Evolutionary conservation across 2,113 vertebrate species (phyloP), one percentile per base, ranked within the genome.

Genomic region (Passer domesticus): DNA sequence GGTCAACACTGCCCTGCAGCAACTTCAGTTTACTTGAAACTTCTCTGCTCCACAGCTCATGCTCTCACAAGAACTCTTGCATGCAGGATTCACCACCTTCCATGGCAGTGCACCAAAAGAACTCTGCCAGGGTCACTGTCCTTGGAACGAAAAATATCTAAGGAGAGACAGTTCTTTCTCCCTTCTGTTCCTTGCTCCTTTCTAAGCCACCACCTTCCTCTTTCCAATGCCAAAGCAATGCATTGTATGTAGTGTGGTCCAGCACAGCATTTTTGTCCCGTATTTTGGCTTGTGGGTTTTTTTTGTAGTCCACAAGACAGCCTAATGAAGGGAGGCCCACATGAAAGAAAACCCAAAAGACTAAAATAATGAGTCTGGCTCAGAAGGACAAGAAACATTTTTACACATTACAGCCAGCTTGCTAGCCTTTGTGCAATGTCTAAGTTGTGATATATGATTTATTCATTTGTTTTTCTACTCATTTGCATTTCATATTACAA

Each of bases 331-430:
- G 49, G 66, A 93, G 73, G 35, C 80, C 94, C 95, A 97, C 96
- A 96, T 96, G 89, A 97, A 97, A 97, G 95, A 67, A 94, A 94
- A 84, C 11, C 9, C 80, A 84, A 67, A 86, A 86, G 80, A 63
- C 83, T 92, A 63, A 91, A 94, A 90, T 90, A 95, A 95, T 83
- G 76, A 74, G 68, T 90, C 89, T 96, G 80, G 64, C 89, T 93
- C 83, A 78, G 76, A 93, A 91, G 78, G 62, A 64, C 53, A 58
- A 96, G 85, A 93, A 75, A 39, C 28, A 35, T 72, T 90, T 95
- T 97, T 83, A 72, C 77, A 75, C 68, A 56, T 83, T 68, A 87
- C 53, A 95, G 92, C 14, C 83, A 83, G 80, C 44, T 83, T 68
- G 33, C 47, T 63, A 72, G 60, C 52, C 83, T 92, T 87, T 93